Percentiles rank a stretch among this genome's conserved stretches.
These are phyloP conservation scores for Etheostoma spectabile DNA, from an alignment of 2,113 vertebrate species.

Conservation along the genomic window DNA sequence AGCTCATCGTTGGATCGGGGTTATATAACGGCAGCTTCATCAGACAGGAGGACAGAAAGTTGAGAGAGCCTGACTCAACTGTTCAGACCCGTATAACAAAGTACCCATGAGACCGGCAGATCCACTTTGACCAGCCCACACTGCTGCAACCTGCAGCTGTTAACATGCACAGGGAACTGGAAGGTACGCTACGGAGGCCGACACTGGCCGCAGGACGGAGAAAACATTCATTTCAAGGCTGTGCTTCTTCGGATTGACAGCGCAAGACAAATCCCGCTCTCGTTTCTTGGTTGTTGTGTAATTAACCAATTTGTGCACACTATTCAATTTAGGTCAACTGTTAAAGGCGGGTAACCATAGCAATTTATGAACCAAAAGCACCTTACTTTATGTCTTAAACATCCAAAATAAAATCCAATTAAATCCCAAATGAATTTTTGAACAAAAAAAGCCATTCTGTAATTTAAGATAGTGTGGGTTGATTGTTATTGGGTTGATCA, in stretches of 20 bases:
- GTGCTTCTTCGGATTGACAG: slow-evolving; percentile 33
- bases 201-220: slow-evolving; percentile 36
- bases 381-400: not conserved
- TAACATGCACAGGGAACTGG: slow-evolving; percentile 1
- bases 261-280: not conserved
- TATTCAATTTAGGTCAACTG: not conserved
- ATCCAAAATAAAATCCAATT: slow-evolving; percentile 14
- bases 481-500: slow-evolving; percentile 1
- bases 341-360: not conserved
- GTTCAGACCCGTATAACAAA: slow-evolving; percentile 39
- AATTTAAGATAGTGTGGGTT: not conserved
- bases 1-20: slow-evolving; percentile 53
- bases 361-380: not conserved
- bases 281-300: not conserved
- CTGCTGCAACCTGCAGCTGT: slow-evolving; percentile 39
- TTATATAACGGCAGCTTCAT: slow-evolving; percentile 66
- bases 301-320: not conserved
- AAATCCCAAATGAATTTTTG: slow-evolving; percentile 18
- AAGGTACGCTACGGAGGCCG: slow-evolving; percentile 31
- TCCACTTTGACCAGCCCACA: slow-evolving; percentile 60
- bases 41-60: slow-evolving; percentile 48
- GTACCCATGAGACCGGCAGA: slow-evolving; percentile 32
- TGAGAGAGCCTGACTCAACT: slow-evolving; percentile 63
- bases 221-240: slow-evolving; percentile 30
- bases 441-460: slow-evolving; percentile 9